These are phyloP conservation scores for Stramonita haemastoma DNA, from an alignment of 2,888 invertebrate genomes.

Conservation along the genomic window DNA sequence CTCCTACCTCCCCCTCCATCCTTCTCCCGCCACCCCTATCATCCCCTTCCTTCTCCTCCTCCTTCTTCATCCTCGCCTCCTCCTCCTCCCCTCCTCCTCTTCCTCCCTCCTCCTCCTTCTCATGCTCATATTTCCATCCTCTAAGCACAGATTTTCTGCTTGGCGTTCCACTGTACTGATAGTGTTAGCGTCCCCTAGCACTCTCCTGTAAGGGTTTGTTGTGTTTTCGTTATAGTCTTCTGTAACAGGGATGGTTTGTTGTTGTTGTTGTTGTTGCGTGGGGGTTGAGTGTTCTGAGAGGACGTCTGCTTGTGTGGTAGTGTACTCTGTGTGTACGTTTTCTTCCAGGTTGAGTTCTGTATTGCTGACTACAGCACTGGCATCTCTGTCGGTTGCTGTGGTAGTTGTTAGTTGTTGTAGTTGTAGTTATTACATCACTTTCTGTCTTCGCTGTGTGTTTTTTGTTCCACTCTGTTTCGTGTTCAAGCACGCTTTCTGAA, in stretches of 20 bases:
- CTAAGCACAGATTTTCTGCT: not conserved
- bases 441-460: no score
- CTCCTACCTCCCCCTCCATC: not conserved
- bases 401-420: no score
- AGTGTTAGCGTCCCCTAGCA: conserved; percentile 9
- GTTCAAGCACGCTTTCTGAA: no score
- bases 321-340: not conserved
- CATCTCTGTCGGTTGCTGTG: not conserved
- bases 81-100: not conserved
- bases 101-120: not conserved
- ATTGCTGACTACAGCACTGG: not conserved
- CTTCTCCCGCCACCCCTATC: not conserved
- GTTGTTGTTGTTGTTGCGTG: not conserved
- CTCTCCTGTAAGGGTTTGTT: not conserved
- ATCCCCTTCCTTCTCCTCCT: not conserved
- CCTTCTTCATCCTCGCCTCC: not conserved
- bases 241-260: not conserved
- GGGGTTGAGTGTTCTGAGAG: no score
- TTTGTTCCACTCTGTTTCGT: no score
- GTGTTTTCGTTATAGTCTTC: not conserved
- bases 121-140: not conserved
- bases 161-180: conserved; percentile 11
- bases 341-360: not conserved
- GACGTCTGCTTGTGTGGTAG: not conserved
- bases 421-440: no score